Evolutionary conservation across 1,140 invertebrate species (phyloP).

Genomic region (Drosophila ananassae): DNA sequence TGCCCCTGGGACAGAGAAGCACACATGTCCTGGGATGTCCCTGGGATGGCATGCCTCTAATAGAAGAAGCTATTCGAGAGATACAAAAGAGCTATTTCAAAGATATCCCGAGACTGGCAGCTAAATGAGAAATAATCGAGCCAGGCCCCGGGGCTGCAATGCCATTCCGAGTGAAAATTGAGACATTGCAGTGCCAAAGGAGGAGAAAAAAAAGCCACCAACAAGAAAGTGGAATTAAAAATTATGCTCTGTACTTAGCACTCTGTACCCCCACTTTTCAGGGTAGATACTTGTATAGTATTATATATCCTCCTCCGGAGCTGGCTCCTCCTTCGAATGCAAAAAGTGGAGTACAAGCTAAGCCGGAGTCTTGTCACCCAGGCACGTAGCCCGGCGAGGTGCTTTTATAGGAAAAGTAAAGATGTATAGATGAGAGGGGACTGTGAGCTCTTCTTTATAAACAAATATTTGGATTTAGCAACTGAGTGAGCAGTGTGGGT

Average conservation of each 20-base stretch:
- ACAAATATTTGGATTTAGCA: constrained; percentile 78
- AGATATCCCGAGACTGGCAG: neutral
- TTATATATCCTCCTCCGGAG: neutral
- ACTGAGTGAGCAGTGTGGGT: constrained; percentile 43
- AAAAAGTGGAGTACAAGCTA: constrained; percentile 43
- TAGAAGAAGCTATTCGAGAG: neutral
- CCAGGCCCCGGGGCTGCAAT: neutral
- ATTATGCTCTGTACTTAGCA: constrained; percentile 33
- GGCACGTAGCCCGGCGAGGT: constrained; percentile 47
- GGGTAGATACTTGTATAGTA: neutral
- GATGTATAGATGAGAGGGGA: constrained; percentile 1
- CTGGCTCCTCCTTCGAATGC: neutral
- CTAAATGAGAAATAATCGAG: constrained; percentile 6
- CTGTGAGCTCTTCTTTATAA: constrained; percentile 64
- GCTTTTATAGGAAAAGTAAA: neutral
- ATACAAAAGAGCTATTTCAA: neutral
- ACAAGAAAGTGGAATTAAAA: constrained; percentile 16
- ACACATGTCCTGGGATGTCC: neutral
- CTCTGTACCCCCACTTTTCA: neutral
- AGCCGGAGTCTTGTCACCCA: constrained; percentile 56
- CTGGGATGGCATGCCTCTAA: neutral
- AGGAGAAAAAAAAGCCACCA: neutral
- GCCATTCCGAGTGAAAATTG: constrained; percentile 13
- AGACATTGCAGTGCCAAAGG: constrained; percentile 2
- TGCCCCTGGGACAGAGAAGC: neutral